A percentile compares a stretch with the other conserved stretches of the same genome.
These are phyloP conservation scores for Leptinotarsa rubiginosa DNA, from an alignment of 2,888 invertebrate species.

Conservation along the genomic window DNA sequence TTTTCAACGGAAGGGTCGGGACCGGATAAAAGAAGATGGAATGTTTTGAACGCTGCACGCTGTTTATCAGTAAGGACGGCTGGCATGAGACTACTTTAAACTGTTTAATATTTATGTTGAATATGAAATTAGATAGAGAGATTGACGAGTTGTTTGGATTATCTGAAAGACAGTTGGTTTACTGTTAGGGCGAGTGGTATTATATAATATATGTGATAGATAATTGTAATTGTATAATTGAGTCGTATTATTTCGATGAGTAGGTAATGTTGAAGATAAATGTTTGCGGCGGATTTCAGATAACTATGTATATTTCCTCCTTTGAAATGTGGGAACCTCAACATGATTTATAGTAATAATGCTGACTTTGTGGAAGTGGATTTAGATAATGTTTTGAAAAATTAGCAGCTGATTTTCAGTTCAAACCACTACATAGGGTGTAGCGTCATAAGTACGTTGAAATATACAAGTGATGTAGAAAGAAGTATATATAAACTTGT, in stretches of 20 bases:
- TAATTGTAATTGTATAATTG: background rate
- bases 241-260: background rate
- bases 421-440: too few relatives aligned
- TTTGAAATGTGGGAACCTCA: too few relatives aligned
- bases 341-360: too few relatives aligned
- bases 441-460: too few relatives aligned
- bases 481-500: too few relatives aligned
- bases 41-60: background rate
- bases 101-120: slow-evolving; percentile 57
- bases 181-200: background rate
- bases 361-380: too few relatives aligned
- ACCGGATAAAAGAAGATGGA: slow-evolving; percentile 6
- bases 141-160: slow-evolving; percentile 23
- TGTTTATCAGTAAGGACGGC: slow-evolving; percentile 39
- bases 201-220: background rate
- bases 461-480: too few relatives aligned
- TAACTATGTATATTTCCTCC: too few relatives aligned
- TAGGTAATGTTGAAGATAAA: too few relatives aligned
- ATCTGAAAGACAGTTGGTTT: slow-evolving; percentile 1
- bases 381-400: too few relatives aligned
- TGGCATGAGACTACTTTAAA: slow-evolving; percentile 45
- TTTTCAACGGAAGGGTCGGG: slow-evolving; percentile 1
- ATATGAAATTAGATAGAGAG: slow-evolving; percentile 50
- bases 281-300: too few relatives aligned
- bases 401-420: too few relatives aligned